Evolutionary conservation across 2,888 invertebrate species (phyloP).

Genomic region (Julus scandinavius): DNA sequence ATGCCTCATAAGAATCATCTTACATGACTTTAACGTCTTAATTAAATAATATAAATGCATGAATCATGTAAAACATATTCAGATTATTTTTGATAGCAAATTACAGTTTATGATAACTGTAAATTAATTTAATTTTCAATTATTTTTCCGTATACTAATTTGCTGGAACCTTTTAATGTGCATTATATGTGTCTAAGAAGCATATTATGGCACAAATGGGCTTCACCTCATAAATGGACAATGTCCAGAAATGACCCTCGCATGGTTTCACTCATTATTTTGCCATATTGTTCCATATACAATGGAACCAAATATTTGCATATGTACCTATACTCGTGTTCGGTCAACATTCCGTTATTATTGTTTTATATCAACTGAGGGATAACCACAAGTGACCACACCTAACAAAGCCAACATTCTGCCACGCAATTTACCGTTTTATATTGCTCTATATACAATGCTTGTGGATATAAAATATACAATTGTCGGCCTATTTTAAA

Average conservation of each 20-base stretch:
- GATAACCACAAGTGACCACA: neutral
- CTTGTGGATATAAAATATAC: neutral
- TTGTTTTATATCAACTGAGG: neutral
- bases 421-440: slow-evolving; percentile 19
- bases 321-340: neutral
- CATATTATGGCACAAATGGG: neutral
- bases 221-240: neutral
- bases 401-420: slow-evolving; percentile 16
- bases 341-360: slow-evolving; percentile 33
- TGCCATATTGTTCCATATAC: slow-evolving; percentile 1
- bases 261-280: neutral
- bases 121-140: too few relatives aligned
- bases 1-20: too few relatives aligned
- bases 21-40: too few relatives aligned
- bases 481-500: slow-evolving; percentile 34
- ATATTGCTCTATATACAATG: neutral
- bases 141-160: neutral
- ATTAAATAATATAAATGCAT: too few relatives aligned
- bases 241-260: neutral
- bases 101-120: too few relatives aligned
- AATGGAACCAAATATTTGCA: neutral
- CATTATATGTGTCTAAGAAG: neutral
- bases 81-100: too few relatives aligned
- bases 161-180: neutral
- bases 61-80: too few relatives aligned